Base-by-base conservation (phyloP, 2,888 invertebrate genomes). In the Drosophila hamatofila region DNA sequence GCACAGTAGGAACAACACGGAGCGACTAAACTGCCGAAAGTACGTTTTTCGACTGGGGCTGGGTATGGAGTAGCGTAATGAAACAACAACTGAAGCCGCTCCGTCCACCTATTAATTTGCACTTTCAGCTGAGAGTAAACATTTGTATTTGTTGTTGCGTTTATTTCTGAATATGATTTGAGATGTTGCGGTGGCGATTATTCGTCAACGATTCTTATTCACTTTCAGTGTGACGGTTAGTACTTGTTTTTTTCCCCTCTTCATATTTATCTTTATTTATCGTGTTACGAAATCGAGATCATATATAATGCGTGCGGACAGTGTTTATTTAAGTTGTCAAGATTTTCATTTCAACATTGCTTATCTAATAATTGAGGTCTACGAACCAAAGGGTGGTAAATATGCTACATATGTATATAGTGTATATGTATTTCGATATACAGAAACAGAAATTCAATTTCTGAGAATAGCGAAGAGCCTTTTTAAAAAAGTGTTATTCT, bases 31-130 rank as follows among this genome's bases (percentile, higher is more conserved):
- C 66, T 61, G 44, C 33, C 54, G 41, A 48, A 59, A 57, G 44
- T 56, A 25, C 46, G 57, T 14, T 25, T 44, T 25, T 5, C 25
- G 44, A 57, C 2, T 35, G 33, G 42, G 25, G 27, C 27, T 75
- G 63, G n/a, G 49, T 51, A 25, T 66, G 60, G 56, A 73, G 59
- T 48, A 44, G 52, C 37, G 30, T 25, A 48, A 55, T 51, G 62
- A 58, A 35, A 27, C 30, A 61, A 41, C 37, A 64, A 46, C 11
- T 57, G 23, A 58, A 65, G 48, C 46, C 54, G 52, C 68, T 71
- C 44, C 41, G 61, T 35, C 63, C 30, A 57, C 30, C 57, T 56
- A 68, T 55, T 77, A 87, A 87, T 87, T 89, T 49, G 64, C 84
- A 89, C 85, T 59, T 77, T 72, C 16, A 18, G 37, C 56, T 37